Evolutionary conservation across 2,113 vertebrate species (phyloP).

Genomic region (Sturnus vulgaris): DNA sequence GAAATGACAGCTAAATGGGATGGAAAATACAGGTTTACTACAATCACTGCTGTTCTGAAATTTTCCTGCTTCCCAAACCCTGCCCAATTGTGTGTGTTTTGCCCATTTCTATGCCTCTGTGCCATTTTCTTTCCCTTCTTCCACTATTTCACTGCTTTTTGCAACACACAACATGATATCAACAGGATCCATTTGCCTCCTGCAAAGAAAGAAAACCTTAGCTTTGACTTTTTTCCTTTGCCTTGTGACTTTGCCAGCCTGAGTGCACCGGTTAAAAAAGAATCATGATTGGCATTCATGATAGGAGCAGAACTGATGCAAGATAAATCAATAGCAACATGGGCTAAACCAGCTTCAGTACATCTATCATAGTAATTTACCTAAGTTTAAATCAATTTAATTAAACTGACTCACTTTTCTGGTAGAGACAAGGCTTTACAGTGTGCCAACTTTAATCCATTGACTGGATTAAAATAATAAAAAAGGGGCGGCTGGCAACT

Average conservation of each 20-base stretch:
- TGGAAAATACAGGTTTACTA: neutral
- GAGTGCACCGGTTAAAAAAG: neutral
- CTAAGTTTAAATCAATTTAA: conserved; percentile 25
- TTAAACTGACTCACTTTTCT: conserved; percentile 20
- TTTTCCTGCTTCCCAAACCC: neutral
- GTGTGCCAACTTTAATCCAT: neutral
- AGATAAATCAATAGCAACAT: neutral
- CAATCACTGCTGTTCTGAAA: neutral
- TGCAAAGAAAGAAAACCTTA: neutral
- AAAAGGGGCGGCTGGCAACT: neutral
- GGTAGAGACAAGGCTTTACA: neutral
- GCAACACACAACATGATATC: neutral
- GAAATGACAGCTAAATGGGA: neutral
- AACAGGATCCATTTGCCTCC: neutral
- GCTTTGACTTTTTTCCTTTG: neutral
- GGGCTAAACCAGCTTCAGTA: conserved; percentile 1
- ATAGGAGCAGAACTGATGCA: neutral
- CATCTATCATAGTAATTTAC: conserved; percentile 2
- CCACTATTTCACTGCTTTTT: neutral
- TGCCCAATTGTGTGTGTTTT: neutral
- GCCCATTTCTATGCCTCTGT: neutral
- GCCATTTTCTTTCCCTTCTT: neutral
- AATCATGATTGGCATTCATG: neutral
- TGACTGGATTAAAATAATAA: neutral
- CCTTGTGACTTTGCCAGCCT: neutral